A percentile compares a stretch with the other conserved stretches of the same genome.
Evolutionary conservation across 2,797 vertebrate species (phyloP).

Genomic region (Anguilla anguilla): DNA sequence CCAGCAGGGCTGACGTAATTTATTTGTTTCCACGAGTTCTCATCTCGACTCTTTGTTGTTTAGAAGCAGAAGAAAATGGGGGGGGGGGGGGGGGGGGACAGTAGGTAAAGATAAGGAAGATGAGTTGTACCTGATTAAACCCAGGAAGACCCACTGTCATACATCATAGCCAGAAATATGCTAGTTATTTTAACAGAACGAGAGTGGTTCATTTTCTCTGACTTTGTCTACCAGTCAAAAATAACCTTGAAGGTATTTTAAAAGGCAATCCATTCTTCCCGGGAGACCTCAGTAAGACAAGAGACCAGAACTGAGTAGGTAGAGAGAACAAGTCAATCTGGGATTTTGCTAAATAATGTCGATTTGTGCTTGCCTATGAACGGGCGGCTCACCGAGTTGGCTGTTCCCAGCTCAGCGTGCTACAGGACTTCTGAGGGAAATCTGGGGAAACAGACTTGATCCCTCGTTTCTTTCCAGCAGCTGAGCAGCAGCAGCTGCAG

Average conservation of each 20-base stretch:
- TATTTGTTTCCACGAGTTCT: background rate
- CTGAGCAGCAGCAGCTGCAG: constrained; percentile 12
- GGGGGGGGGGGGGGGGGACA: background rate
- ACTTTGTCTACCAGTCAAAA: background rate
- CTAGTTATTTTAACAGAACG: too few relatives aligned
- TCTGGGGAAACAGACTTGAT: background rate
- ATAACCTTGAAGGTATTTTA: background rate
- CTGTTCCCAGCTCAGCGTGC: background rate
- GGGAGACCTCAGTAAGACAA: background rate
- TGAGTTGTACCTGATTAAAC: background rate
- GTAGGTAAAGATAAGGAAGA: background rate
- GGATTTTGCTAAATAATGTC: background rate
- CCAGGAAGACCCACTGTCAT: background rate
- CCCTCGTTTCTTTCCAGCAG: constrained; percentile 16
- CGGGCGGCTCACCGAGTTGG: background rate
- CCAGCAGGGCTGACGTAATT: background rate
- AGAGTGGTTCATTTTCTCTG: background rate
- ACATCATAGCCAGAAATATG: background rate
- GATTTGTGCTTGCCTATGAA: background rate
- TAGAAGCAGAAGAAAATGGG: background rate
- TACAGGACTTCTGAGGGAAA: background rate
- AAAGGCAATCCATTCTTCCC: background rate
- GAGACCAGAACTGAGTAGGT: background rate
- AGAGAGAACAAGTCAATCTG: background rate
- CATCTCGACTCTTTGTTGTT: background rate